Base-by-base conservation (phyloP, 2,888 invertebrate genomes). In the Ypsolopha sequella region DNA sequence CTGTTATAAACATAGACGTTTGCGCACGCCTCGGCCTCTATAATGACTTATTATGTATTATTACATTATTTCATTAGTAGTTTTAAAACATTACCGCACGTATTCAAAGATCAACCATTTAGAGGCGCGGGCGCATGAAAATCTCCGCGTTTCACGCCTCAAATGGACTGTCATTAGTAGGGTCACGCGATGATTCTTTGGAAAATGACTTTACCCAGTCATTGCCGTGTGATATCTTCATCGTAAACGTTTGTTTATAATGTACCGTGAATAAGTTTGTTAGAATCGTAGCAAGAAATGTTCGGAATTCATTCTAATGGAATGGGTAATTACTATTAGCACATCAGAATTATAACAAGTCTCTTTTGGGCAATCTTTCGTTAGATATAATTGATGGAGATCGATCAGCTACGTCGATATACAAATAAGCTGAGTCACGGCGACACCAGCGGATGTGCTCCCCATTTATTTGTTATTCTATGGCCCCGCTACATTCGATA, bases 401-500 rank as follows among this genome's bases (percentile, higher is more conserved):
- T 24, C 24, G 24, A 24, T 24, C 24, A 3, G 24, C 24, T 4
- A 4, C 24, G 2, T 4, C 4, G 24, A 24, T 24, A 24, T 24
- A 24, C 24, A 4, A 24, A 24, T 24, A 2, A 24, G 24, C 24
- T 24, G 24, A 24, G 24, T 24, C 24, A 24, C 24, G 24, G 24
- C 24, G 24, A 36, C 14, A 50, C 56, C 59, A 55, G 73, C 76
- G 77, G 76, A 77, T 67, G 65, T 63, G 11, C 39, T 39, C 39
- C 24, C 24, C 10, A 6, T 10, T 44, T 44, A 46, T 46, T 46
- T 46, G 46, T 46, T 35, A 46, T 33, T 45, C 14, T 24, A 45
- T 35, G 35, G 61, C 57, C 52, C 70, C 73, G 70, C 71, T 74
- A 73, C 62, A 64, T 64, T 64, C 62, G 60, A 41, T 43, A 43